Evolutionary conservation across 2,113 vertebrate genomes (phyloP).

Genomic region (Anarhynchus alexandrinus): DNA sequence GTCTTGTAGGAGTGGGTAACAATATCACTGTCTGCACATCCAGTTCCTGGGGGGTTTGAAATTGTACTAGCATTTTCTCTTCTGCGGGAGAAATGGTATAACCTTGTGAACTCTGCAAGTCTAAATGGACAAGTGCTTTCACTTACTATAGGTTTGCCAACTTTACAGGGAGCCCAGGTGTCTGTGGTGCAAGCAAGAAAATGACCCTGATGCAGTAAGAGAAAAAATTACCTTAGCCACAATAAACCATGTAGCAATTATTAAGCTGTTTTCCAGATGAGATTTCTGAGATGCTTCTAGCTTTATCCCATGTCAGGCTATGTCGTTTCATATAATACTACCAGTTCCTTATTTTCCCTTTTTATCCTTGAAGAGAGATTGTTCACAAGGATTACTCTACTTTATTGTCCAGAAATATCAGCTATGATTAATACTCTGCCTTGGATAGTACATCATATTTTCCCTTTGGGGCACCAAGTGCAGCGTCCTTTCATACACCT

Average conservation of each 20-base stretch:
- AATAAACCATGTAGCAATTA: slow-evolving; percentile 41
- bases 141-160: slow-evolving; percentile 4
- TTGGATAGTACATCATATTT: slow-evolving; percentile 72
- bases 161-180: not conserved
- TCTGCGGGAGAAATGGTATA: slow-evolving; percentile 5
- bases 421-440: slow-evolving; percentile 75
- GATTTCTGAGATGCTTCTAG: slow-evolving; percentile 25
- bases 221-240: slow-evolving; percentile 43
- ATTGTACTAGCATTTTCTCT: slow-evolving; percentile 21
- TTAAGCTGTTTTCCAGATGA: slow-evolving; percentile 43
- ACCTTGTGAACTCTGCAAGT: slow-evolving; percentile 19
- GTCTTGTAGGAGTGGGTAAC: not conserved
- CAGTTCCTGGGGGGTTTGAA: slow-evolving; percentile 16
- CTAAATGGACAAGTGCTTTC: slow-evolving; percentile 45
- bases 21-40: slow-evolving; percentile 6
- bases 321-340: slow-evolving; percentile 34
- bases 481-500: slow-evolving; percentile 69
- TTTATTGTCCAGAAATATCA: slow-evolving; percentile 78
- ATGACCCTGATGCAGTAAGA: not conserved
- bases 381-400: slow-evolving; percentile 70
- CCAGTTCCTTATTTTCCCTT: slow-evolving; percentile 66
- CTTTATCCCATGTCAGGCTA: slow-evolving; percentile 18
- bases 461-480: slow-evolving; percentile 49
- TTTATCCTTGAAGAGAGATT: slow-evolving; percentile 77
- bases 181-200: not conserved